phyloP scores from a whole-genome alignment of 2,113 vertebrate genomes.

The Chlamydotis undulata region DNA sequence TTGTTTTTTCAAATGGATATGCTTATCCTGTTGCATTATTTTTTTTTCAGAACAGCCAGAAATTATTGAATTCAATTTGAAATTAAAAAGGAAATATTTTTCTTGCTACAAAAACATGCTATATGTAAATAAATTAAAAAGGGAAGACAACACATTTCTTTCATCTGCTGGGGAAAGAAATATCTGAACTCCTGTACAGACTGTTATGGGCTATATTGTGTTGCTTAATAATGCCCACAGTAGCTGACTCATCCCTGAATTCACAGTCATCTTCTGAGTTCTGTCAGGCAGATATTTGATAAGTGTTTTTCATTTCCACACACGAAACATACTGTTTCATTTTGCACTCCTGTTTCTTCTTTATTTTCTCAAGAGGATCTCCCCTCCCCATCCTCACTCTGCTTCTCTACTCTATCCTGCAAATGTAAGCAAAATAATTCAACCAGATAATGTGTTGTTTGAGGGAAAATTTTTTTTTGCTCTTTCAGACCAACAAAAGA shows the following conservation, averaged over 20 bases:
- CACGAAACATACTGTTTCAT: background rate
- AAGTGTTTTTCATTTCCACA: background rate
- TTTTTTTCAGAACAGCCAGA: background rate
- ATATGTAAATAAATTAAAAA: background rate
- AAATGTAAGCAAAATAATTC: background rate
- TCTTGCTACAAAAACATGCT: background rate
- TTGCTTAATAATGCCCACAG: background rate
- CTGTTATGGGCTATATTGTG: background rate
- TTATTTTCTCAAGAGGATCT: background rate
- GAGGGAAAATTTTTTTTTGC: background rate
- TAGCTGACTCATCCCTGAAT: slow-evolving; percentile 30
- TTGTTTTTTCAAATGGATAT: background rate
- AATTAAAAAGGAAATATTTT: background rate
- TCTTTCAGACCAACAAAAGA: background rate
- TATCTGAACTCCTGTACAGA: background rate
- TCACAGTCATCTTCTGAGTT: background rate
- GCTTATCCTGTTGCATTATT: background rate
- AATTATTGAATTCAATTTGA: background rate
- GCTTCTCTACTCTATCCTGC: background rate
- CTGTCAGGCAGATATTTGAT: background rate
- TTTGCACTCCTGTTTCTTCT: background rate
- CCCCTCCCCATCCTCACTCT: accelerated
- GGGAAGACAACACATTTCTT: background rate
- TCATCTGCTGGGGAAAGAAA: background rate
- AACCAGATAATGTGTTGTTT: background rate